Evolutionary conservation across 2,113 vertebrate species (phyloP).

Genomic region (Phylloscopus whistleri): DNA sequence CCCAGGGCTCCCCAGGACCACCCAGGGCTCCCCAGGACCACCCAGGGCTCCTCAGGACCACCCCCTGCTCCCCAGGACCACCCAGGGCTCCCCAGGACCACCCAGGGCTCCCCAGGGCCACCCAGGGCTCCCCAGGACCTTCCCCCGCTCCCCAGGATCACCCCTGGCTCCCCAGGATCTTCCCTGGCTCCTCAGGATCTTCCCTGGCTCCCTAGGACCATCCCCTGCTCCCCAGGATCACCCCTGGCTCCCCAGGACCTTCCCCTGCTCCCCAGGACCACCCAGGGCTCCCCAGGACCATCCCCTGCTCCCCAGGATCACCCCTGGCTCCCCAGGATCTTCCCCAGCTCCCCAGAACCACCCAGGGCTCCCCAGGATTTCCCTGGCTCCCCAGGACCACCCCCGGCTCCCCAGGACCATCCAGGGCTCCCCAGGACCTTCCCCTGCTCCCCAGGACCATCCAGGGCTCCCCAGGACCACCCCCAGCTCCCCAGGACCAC

Average conservation of each 20-base stretch:
- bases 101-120: accelerated
- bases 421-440: no score
- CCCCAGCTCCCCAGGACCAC: accelerated
- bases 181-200: neutral
- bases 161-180: neutral
- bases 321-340: neutral
- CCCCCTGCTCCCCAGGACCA: no score
- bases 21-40: neutral
- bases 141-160: no score
- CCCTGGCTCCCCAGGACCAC: neutral
- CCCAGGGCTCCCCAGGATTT: neutral
- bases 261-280: no score
- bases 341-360: no score
- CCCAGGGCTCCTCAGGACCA: neutral
- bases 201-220: no score
- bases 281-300: neutral
- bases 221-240: neutral
- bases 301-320: no score
- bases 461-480: no score
- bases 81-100: no score
- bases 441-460: no score
- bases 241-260: neutral
- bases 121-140: no score
- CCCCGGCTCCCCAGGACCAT: neutral
- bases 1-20: no score